phyloP scores from a whole-genome alignment of 2,888 invertebrate species.

The Eledona agricola region DNA sequence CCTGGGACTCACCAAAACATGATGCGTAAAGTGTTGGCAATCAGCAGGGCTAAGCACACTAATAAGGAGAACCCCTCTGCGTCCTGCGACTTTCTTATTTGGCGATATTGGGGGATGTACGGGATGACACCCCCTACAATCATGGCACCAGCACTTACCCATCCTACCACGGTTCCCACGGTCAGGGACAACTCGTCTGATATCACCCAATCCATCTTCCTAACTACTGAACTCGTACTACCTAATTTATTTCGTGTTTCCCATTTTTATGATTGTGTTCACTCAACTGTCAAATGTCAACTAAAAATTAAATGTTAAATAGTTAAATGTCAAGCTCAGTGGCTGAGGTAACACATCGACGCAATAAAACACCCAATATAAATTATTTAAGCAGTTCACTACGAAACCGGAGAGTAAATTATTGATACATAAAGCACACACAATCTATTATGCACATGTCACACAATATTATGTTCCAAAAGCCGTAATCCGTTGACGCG shows the following conservation, averaged over 20 bases:
- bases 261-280: conserved; percentile 25
- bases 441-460: too few species aligned
- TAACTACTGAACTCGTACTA: conserved; percentile 32
- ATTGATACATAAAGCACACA: too few species aligned
- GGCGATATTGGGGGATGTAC: conserved; percentile 94
- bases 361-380: background rate
- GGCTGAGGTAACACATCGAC: conserved; percentile 10
- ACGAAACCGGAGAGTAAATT: background rate
- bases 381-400: too few species aligned
- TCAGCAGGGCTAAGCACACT: conserved; percentile 92
- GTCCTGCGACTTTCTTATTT: conserved; percentile 90
- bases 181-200: conserved; percentile 78
- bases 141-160: conserved; percentile 88
- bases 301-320: conserved; percentile 23
- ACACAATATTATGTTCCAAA: too few species aligned
- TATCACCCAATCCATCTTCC: conserved; percentile 79
- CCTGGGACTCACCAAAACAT: conserved; percentile 93
- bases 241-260: conserved; percentile 15
- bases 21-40: conserved; percentile 96
- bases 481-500: too few species aligned
- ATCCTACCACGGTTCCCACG: conserved; percentile 78
- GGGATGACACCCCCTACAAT: conserved; percentile 95
- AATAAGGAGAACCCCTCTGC: conserved; percentile 97
- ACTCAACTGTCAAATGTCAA: conserved; percentile 32
- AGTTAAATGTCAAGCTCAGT: conserved; percentile 7